Base-by-base conservation (phyloP, 2,113 vertebrate genomes). In the Lathamus discolor region DNA sequence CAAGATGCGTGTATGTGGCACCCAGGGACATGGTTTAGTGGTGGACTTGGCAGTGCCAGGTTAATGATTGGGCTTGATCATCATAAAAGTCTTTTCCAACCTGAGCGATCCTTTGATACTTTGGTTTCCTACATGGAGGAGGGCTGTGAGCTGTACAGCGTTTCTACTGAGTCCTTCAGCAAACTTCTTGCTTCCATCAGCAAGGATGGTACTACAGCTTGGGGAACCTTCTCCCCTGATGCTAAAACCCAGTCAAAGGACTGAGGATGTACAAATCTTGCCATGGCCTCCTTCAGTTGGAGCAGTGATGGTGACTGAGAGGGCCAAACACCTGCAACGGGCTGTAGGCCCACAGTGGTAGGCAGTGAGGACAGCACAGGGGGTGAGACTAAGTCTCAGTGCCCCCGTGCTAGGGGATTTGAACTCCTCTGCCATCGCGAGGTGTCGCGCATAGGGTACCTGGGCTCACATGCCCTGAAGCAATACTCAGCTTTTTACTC, bases 321-420 rank as follows among this genome's bases (percentile, higher is more conserved):
- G 31, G 15, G 23, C 17, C 29, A 70, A 67, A 59, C 5, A 9
- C 48, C 13, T 1, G 3, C n/a, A 33, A 3, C 1, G 7, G 55
- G 31, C 54, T 70, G 57, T 44, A 72, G n/a, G 10, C 28, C 35
- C 0, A 2, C 55, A 37, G 73, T 3, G 46, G 74, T 52, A 67
- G 70, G 67, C 13, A 44, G 25, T 0, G 0, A 67, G 37, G 67
- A 27, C 24, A 54, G 52, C n/a, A 19, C 1, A 1, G 37, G 16
- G 46, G 22, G 61, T 0, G 1, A 61, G 29, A 41, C 12, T 48
- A 52, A 48, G 31, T 14, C 78, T 62, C n/a, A 41, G 27, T 61
- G 39, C 8, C 13, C 27, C 11, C 0, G 0, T 9, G 22, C 28
- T 31, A 6, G 15, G 19, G n/a, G 7, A 7, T 13, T 22, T 31